phyloP scores from a whole-genome alignment of 2,113 vertebrate genomes.

The Carassius auratus region DNA sequence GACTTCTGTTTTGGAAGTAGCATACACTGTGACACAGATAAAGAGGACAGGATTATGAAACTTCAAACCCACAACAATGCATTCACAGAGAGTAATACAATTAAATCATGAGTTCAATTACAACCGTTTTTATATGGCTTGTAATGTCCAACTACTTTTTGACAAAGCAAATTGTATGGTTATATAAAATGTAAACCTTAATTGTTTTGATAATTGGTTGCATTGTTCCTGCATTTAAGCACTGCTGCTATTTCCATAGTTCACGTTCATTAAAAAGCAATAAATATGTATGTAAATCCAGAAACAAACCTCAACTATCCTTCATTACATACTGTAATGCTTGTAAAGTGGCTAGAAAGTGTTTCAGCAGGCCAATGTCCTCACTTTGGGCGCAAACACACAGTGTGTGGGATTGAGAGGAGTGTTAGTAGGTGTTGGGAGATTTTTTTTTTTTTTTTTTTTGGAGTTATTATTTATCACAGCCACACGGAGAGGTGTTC shows the following conservation, averaged over 20 bases:
- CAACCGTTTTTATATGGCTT: too few species aligned
- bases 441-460: slow-evolving; percentile 17
- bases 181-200: neutral
- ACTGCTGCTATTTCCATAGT: neutral
- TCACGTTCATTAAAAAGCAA: neutral
- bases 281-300: neutral
- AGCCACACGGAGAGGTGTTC: slow-evolving; percentile 28
- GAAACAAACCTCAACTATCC: neutral
- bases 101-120: too few species aligned
- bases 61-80: neutral
- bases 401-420: slow-evolving; percentile 41
- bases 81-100: too few species aligned
- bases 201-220: neutral
- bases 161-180: neutral
- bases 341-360: slow-evolving; percentile 19
- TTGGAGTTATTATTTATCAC: neutral
- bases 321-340: slow-evolving; percentile 22
- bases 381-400: slow-evolving; percentile 27
- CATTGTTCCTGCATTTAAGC: slow-evolving; percentile 1
- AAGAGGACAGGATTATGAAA: neutral
- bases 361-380: slow-evolving; percentile 3
- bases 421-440: slow-evolving; percentile 42
- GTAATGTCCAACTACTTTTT: too few species aligned
- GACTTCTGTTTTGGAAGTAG: neutral
- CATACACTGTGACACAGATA: neutral